phyloP scores from a whole-genome alignment of 2,888 invertebrate species.

The Ethmia dodecea region DNA sequence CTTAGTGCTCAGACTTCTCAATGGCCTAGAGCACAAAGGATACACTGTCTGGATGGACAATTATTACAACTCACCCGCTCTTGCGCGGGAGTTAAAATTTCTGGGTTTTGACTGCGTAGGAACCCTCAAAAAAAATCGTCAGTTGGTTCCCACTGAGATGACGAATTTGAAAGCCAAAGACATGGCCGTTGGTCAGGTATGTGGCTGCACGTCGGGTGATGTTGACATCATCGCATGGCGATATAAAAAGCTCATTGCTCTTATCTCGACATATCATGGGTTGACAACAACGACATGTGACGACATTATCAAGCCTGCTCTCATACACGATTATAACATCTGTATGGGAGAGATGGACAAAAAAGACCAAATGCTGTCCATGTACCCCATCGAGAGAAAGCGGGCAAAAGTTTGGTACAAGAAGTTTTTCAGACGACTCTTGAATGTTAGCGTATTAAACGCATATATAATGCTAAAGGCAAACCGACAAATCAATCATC shows the following conservation, averaged over 20 bases:
- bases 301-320: conserved; percentile 6
- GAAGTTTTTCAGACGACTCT: conserved; percentile 19
- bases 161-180: neutral
- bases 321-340: too few relatives aligned
- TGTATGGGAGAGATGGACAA: conserved; percentile 1
- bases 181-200: conserved; percentile 2
- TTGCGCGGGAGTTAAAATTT: conserved; percentile 22
- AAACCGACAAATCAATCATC: neutral
- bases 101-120: conserved; percentile 18
- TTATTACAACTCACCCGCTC: conserved; percentile 24
- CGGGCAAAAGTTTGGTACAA: conserved; percentile 23
- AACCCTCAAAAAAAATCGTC: conserved; percentile 3
- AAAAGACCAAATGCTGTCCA: conserved; percentile 11
- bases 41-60: conserved; percentile 26
- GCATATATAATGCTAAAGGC: conserved; percentile 14
- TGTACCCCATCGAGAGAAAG: conserved; percentile 24
- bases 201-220: conserved; percentile 11
- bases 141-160: conserved; percentile 1
- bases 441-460: conserved; percentile 16
- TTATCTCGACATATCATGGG: conserved; percentile 19
- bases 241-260: conserved; percentile 11
- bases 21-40: conserved; percentile 21
- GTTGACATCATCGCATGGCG: conserved; percentile 13
- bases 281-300: conserved; percentile 4
- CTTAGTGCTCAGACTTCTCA: conserved; percentile 13